phyloP scores from a whole-genome alignment of 2,797 vertebrate genomes.

The Geotrypetes seraphini region DNA sequence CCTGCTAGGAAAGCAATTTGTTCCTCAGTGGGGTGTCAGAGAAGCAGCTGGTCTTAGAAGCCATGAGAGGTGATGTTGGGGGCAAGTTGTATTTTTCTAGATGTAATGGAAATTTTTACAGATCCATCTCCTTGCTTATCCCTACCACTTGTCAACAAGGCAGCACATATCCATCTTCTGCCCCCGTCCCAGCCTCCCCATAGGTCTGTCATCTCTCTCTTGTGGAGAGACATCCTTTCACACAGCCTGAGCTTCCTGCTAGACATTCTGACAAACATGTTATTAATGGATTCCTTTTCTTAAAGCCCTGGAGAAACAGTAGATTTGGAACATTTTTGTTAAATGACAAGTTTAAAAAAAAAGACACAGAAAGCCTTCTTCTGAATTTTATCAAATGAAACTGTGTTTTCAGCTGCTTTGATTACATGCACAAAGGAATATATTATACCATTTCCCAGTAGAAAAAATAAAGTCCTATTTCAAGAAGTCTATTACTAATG shows the following conservation, averaged over 20 bases:
- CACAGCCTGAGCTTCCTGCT: conserved; percentile 26
- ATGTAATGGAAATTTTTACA: conserved; percentile 58
- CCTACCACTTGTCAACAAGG: conserved; percentile 34
- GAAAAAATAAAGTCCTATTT: too few species aligned
- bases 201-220: conserved; percentile 28
- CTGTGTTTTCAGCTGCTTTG: too few species aligned
- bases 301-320: conserved; percentile 27
- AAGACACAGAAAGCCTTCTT: not conserved
- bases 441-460: too few species aligned
- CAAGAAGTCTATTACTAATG: too few species aligned
- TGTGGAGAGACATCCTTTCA: conserved; percentile 31
- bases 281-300: conserved; percentile 38
- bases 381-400: too few species aligned
- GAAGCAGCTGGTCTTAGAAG: conserved; percentile 65
- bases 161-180: conserved; percentile 27
- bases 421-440: too few species aligned
- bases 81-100: conserved; percentile 53
- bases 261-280: conserved; percentile 34
- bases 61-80: conserved; percentile 58
- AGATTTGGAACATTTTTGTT: conserved; percentile 27
- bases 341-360: conserved; percentile 27
- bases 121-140: conserved; percentile 30
- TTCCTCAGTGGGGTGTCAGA: conserved; percentile 52
- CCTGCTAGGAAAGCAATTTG: conserved; percentile 72
- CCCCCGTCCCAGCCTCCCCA: conserved; percentile 17